Base-by-base conservation (phyloP, 2,888 invertebrate genomes). In the Xestia c-nigrum region DNA sequence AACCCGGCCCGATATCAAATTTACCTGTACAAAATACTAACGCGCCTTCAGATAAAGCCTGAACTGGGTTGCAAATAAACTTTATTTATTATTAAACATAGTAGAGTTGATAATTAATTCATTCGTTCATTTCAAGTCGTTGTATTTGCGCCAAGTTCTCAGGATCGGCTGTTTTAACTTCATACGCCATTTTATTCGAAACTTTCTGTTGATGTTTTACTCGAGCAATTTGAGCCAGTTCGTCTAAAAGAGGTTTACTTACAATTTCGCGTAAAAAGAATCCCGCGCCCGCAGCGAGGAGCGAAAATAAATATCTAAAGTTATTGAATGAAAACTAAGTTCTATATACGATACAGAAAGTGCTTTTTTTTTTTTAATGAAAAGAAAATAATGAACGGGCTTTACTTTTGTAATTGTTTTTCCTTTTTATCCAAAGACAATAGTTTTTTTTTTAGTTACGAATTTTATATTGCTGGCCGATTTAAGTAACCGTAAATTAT, bases 141-240 rank as follows among this genome's bases (percentile, higher is more conserved):
- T 82, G 21, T 80, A 79, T 83, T 76, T 75, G 70, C 74, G 61
- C 75, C 79, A 75, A 81, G 78, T 77, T 79, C 70, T 76, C 69
- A 77, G 50, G 83, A 85, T 85, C 87, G 85, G 83, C 85, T 89
- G 89, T 88, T 78, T 80, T 83, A 89, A 90, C 88, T 92, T 91
- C 87, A 91, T 91, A 89, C 91, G 89, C 92, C 90, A 92, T 93
- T 94, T 89, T 92, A 92, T 92, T 90, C 81, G 73, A 87, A 91
- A 93, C 89, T 94, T 93, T 90, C 87, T 94, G 91, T 94, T 94
- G 93, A 93, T 91, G 87, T 94, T 94, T 89, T 90, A 91, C 89
- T 90, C 85, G 85, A 92, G 91, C 90, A 92, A 91, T 91, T 91
- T 91, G 87, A 90, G 89, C 88, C 78, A 78, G 86, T 89, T 91